Percentiles rank a stretch among this genome's conserved stretches.
Conservation (phyloP, 1,140 invertebrate species). For the Drosophila insularis region DNA sequence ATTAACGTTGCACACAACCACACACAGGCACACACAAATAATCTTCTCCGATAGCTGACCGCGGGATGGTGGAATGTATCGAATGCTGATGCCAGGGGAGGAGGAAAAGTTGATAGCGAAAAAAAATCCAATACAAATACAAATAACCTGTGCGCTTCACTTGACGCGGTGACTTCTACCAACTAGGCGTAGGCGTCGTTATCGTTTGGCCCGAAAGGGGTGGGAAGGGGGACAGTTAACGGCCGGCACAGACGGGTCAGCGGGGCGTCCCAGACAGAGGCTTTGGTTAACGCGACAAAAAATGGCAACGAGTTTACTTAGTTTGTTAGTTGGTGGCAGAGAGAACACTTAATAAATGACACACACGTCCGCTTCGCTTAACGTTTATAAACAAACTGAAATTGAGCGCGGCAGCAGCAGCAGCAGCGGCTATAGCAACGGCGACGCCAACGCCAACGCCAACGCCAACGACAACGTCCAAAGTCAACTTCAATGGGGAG, state of each 20-base stretch:
- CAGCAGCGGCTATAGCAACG: conserved; percentile 14
- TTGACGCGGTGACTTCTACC: conserved; percentile 39
- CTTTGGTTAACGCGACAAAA: conserved; percentile 15
- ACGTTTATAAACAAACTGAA: conserved; percentile 69
- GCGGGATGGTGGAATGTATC: neutral
- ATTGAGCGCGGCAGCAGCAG: conserved; percentile 17
- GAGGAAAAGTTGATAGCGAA: neutral
- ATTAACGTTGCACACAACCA: conserved; percentile 50
- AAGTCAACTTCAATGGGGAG: conserved; percentile 14
- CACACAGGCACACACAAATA: conserved; percentile 22
- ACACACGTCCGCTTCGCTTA: conserved; percentile 56
- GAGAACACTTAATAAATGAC: conserved; percentile 17
- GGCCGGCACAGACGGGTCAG: neutral
- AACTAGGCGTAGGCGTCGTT: conserved; percentile 23
- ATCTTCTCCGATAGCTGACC: neutral
- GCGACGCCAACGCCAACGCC: neutral
- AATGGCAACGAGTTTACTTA: conserved; percentile 11
- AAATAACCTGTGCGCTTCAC: conserved; percentile 59
- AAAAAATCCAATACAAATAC: conserved; percentile 39
- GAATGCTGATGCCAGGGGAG: neutral
- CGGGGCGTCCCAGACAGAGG: conserved; percentile 8
- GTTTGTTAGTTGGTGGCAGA: conserved; percentile 5
- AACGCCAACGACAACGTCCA: neutral
- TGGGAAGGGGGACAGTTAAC: neutral
- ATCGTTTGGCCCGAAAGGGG: neutral